These are phyloP conservation scores for Chelonus formosanus DNA, from an alignment of 2,888 invertebrate species.

Conservation along the genomic window DNA sequence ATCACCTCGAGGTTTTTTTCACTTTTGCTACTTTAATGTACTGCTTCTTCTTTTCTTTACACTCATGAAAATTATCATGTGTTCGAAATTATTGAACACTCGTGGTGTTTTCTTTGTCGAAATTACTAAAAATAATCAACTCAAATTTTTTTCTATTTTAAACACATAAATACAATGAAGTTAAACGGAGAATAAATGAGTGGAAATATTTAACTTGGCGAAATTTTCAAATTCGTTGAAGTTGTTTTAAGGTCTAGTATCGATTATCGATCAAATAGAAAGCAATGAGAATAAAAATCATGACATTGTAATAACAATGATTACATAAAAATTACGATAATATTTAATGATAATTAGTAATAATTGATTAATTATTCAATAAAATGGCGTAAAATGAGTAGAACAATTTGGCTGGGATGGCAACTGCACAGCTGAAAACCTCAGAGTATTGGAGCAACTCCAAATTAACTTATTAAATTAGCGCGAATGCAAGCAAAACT, in stretches of 20 bases:
- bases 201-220: no score
- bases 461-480: slow-evolving; percentile 63
- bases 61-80: slow-evolving; percentile 16
- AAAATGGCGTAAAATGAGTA: slow-evolving; percentile 22
- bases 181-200: neutral
- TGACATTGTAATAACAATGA: no score
- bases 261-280: neutral
- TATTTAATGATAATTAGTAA: slow-evolving; percentile 23
- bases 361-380: slow-evolving; percentile 50
- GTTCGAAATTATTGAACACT: slow-evolving; percentile 30
- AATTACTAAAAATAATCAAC: neutral
- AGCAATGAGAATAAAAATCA: no score
- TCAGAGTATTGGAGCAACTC: slow-evolving; percentile 52
- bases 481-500: slow-evolving; percentile 48
- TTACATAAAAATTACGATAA: no score
- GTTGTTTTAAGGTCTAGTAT: neutral
- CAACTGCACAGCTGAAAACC: slow-evolving; percentile 45
- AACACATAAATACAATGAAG: neutral
- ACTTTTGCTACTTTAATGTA: neutral
- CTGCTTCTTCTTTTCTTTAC: neutral
- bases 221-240: neutral
- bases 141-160: neutral
- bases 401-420: slow-evolving; percentile 47
- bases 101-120: no score
- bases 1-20: slow-evolving; percentile 18